phyloP scores from a whole-genome alignment of 2,888 invertebrate species.

The Dolichopus griseipennis region DNA sequence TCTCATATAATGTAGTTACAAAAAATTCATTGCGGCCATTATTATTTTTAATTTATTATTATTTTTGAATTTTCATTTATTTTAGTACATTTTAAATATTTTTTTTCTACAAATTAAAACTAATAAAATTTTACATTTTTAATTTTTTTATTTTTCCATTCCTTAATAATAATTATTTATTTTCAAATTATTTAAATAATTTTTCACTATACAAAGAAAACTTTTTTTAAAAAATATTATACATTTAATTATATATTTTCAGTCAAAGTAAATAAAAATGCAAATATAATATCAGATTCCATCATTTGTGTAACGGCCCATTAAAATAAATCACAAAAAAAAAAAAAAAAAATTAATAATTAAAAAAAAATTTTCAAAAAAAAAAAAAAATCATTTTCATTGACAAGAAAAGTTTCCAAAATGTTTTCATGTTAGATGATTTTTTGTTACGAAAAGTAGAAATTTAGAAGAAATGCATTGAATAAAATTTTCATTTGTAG shows the following conservation, averaged over 20 bases:
- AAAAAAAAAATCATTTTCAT: slow-evolving; percentile 4
- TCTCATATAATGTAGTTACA: too few species aligned
- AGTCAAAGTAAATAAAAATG: slow-evolving; percentile 11
- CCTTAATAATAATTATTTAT: not conserved
- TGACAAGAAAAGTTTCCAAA: not conserved
- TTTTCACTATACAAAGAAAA: not conserved
- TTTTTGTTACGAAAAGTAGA: not conserved
- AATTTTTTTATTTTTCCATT: not conserved
- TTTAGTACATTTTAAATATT: too few species aligned
- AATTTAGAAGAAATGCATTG: not conserved
- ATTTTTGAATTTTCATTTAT: too few species aligned
- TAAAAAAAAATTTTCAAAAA: not conserved
- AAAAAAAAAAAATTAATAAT: not conserved
- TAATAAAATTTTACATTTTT: too few species aligned
- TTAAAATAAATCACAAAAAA: slow-evolving; percentile 25
- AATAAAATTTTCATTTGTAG: not conserved
- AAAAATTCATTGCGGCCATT: too few species aligned
- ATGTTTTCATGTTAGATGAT: not conserved
- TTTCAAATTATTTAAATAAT: not conserved
- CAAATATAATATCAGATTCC: slow-evolving; percentile 40
- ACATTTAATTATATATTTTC: not conserved
- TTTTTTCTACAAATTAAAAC: too few species aligned
- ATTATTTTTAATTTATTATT: too few species aligned
- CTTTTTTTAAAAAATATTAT: too few species aligned
- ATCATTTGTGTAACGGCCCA: slow-evolving; percentile 46